A percentile compares a stretch with the other conserved stretches of the same genome.
phyloP scores from a whole-genome alignment of 23 tunicate species.

The Botrylloides violaceus region DNA sequence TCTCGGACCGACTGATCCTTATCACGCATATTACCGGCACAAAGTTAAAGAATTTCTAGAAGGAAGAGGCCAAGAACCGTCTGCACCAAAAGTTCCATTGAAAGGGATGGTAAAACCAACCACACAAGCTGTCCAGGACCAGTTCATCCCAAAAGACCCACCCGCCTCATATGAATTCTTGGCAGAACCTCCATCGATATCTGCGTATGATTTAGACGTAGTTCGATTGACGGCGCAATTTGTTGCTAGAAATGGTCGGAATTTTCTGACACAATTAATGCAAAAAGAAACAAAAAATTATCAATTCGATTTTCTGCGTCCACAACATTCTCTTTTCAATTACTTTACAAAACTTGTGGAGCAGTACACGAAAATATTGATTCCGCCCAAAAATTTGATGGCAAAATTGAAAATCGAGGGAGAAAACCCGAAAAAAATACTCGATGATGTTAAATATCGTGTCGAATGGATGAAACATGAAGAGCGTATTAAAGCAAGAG shows the following conservation, averaged over 20 bases:
- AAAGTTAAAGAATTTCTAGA: slow-evolving; percentile 91
- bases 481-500: slow-evolving; percentile 68
- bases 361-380: slow-evolving; percentile 83
- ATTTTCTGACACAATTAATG: slow-evolving; percentile 85
- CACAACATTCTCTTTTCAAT: slow-evolving; percentile 86
- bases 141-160: slow-evolving; percentile 80
- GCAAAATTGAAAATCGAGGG: slow-evolving; percentile 63
- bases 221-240: slow-evolving; percentile 83
- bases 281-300: slow-evolving; percentile 81
- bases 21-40: slow-evolving; percentile 92
- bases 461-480: slow-evolving; percentile 95
- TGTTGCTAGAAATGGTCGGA: slow-evolving; percentile 88
- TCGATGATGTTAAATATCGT: slow-evolving; percentile 89
- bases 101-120: slow-evolving; percentile 44
- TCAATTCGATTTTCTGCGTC: slow-evolving; percentile 93
- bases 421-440: slow-evolving; percentile 54
- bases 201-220: slow-evolving; percentile 90
- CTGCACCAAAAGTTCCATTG: slow-evolving; percentile 55
- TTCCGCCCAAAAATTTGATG: slow-evolving; percentile 68
- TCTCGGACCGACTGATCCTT: slow-evolving; percentile 70
- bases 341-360: slow-evolving; percentile 90
- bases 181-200: slow-evolving; percentile 89
- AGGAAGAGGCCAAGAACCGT: slow-evolving; percentile 88
- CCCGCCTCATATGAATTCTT: slow-evolving; percentile 71
- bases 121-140: slow-evolving; percentile 80